Base-by-base conservation (phyloP, 2,888 invertebrate species). In the Apodemia zela region DNA sequence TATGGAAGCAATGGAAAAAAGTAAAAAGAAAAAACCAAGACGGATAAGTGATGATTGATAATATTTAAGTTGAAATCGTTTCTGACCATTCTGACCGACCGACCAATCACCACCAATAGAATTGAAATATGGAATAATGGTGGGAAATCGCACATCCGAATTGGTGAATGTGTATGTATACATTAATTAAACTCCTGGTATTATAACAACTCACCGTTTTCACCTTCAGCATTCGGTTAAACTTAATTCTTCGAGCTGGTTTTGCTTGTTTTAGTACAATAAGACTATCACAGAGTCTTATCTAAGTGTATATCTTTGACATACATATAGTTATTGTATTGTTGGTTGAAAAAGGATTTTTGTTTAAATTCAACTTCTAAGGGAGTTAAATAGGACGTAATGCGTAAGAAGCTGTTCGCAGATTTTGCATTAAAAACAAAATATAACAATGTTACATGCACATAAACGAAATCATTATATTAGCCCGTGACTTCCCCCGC, bases 1-100 rank as follows among this genome's bases (percentile, higher is more conserved):
- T 69, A 89, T 93, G 86, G 98, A 98, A 82, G 96, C 97, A 57
- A 93, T 95, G 82, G 95, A 97, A 75, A 96, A 96, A 78, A 94
- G 94, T 73, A 90, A 87, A 75, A 94, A 94, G 78, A 82, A 93
- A 71, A 94, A 93, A 76, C 94, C 94, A 68, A 88, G 87, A 69
- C 82, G 89, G 8, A 79, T 89, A 49, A 89, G 87, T 68, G 90
- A 87, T 70, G 83, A 76, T 81, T 42, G 25, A 47, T 13, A 15
- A 11, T 6, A 38, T 58, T 60, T 15, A 21, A 49, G 57, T 35
- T 18, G 58, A 7, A 57, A 29, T n/a, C 35, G 54, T 57, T 54
- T 13, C 7, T 54, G 25, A 5, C 15, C 0, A n/a, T 54, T 13
- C 7, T 54, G 25, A 5, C 15, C 0, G 25, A 5, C 15, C 0